These are phyloP conservation scores for Hestina assimilis DNA, from an alignment of 1,140 invertebrate species.

Conservation along the genomic window DNA sequence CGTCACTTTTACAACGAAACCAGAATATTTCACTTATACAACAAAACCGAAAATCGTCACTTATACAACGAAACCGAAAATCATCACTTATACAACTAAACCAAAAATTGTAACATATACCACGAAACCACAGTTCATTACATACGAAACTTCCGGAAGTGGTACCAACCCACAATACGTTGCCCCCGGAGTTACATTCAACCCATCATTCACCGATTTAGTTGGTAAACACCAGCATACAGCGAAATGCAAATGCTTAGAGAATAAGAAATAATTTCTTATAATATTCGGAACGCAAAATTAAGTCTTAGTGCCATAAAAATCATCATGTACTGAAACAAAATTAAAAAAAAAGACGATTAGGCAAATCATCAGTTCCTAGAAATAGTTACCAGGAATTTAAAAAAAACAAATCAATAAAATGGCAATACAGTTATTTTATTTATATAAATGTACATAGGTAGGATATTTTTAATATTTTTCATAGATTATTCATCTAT, in stretches of 20 bases:
- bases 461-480: conserved; percentile 40
- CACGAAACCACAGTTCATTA: conserved; percentile 55
- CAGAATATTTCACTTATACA: conserved; percentile 45
- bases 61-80: conserved; percentile 46
- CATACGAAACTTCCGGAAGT: conserved; percentile 61
- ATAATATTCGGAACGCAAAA: conserved; percentile 18
- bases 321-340: conserved; percentile 13
- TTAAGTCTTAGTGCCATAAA: conserved; percentile 50
- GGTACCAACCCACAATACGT: conserved; percentile 61
- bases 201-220: conserved; percentile 54
- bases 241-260: conserved; percentile 58
- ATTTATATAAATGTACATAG: conserved; percentile 58
- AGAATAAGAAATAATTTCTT: conserved; percentile 51
- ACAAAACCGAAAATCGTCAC: conserved; percentile 43
- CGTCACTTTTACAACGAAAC: conserved; percentile 57
- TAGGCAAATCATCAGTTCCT: conserved; percentile 41
- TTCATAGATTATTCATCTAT: conserved; percentile 13
- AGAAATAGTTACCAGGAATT: conserved; percentile 32
- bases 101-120: conserved; percentile 45
- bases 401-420: conserved; percentile 9
- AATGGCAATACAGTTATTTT: conserved; percentile 30
- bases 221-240: conserved; percentile 50
- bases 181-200: conserved; percentile 53
- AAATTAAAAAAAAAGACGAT: neutral
- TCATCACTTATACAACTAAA: conserved; percentile 40